Base-by-base conservation (phyloP, 35 echinoderm and acorn worm genomes). In the Eucidaris tribuloides region DNA sequence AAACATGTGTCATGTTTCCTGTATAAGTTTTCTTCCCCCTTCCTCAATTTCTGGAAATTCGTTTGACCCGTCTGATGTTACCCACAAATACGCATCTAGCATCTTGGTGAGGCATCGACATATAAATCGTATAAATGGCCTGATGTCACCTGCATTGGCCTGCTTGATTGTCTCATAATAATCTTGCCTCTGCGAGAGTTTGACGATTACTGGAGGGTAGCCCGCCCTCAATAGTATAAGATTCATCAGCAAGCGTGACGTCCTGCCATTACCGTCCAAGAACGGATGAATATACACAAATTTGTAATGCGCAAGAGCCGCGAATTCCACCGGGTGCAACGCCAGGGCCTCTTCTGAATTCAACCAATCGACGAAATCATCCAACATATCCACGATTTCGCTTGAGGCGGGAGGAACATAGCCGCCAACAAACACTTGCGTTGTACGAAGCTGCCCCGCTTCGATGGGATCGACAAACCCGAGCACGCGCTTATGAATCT, bases 41-140 rank as follows among this genome's bases (percentile, higher is more conserved):
- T 90, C 79, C 23, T 91, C 84, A 49, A 96, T 56, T 42, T 96
- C 93, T 44, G 79, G 36, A 17, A 91, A 56, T 18, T 77, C 76
- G 54, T 84, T 65, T n/a, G 70, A 44, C 4, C 48, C 22, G 46
- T 96, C 93, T 28, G 66, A 54, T 28, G 85, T 83, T 25, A 93
- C 45, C 83, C 91, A 99, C 28, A 99, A 49, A 58, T 93, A 90
- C 0, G 86, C 91, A 83, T 99, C 87, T 11, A 99, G 42, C 90
- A 92, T 99, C 9, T 60, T 52, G 17, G 93, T 91, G 4, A 87
- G 76, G 71, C 84, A 93, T 27, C 57, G 22, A 5, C 84, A 83
- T 23, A 99, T 99, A 43, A 99, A 99, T 6, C 96, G 82, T 15
- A 99, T 93, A 64, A 99, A 99, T 1, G 96, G 96, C 48, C 96